Conservation (phyloP, 2,113 vertebrate species). For the Hippocampus guttulatus region DNA sequence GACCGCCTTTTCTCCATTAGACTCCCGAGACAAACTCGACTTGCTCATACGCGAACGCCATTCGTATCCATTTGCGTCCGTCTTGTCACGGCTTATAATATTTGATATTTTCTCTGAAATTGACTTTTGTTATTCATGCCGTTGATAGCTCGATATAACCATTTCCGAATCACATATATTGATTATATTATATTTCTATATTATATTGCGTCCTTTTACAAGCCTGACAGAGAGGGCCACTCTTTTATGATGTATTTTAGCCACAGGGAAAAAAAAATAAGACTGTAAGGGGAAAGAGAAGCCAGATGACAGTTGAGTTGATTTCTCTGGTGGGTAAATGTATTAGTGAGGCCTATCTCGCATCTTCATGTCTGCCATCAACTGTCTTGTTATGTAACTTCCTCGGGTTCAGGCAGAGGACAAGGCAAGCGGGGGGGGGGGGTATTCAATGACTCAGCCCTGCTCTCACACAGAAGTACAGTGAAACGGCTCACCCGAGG, state of each 20-base stretch:
- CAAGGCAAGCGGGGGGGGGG: conserved; percentile 13
- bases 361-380: conserved; percentile 27
- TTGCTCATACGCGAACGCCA: neutral
- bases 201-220: neutral
- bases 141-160: neutral
- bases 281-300: neutral
- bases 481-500: conserved; percentile 5
- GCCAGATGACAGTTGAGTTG: neutral
- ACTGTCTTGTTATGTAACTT: conserved; percentile 39
- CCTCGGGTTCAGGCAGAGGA: conserved; percentile 53
- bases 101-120: neutral
- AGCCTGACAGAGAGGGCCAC: neutral
- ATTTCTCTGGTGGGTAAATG: neutral
- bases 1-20: too few relatives aligned
- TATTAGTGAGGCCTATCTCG: neutral
- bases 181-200: too few relatives aligned
- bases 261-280: neutral
- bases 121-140: neutral
- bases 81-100: neutral
- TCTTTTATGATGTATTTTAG: conserved; percentile 1
- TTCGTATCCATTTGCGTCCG: neutral
- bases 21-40: neutral
- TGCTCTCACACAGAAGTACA: conserved; percentile 4
- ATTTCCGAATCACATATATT: neutral
- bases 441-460: conserved; percentile 12